Percentiles rank a stretch among this genome's conserved stretches.
phyloP scores from a whole-genome alignment of 92 coral and sea anemone species.

The Phenganax subtilis region DNA sequence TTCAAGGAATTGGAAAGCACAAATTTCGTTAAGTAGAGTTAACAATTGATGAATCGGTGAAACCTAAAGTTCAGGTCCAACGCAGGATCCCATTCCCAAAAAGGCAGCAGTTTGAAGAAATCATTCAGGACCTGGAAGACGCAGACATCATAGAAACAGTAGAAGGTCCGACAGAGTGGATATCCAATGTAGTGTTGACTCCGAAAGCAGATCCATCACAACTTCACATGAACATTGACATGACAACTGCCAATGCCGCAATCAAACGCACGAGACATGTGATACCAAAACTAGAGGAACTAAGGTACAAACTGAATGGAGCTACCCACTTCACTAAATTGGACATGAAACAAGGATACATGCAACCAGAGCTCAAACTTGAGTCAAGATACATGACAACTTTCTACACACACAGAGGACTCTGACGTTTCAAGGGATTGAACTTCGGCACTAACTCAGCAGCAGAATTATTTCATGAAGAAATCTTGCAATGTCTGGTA shows the following conservation, averaged over 20 bases:
- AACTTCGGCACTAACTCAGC: conserved; percentile 55
- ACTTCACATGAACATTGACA: conserved; percentile 33
- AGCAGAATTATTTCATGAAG: conserved; percentile 47
- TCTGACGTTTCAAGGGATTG: conserved; percentile 40
- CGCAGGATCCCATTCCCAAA: conserved; percentile 20
- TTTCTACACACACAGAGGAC: conserved; percentile 42
- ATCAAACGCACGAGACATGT: conserved; percentile 43
- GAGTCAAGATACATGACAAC: conserved; percentile 50
- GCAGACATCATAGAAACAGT: no score
- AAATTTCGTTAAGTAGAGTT: conserved; percentile 3
- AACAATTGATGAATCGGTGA: neutral
- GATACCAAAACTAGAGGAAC: conserved; percentile 40
- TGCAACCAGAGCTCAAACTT: conserved; percentile 47
- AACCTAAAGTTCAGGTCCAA: conserved; percentile 15
- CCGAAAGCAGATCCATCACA: conserved; percentile 36
- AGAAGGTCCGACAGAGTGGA: no score
- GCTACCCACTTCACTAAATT: conserved; percentile 46
- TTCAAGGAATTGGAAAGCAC: neutral
- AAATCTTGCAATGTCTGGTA: conserved; percentile 41
- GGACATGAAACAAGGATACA: conserved; percentile 54
- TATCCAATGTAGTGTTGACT: neutral
- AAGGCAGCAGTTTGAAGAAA: conserved; percentile 4
- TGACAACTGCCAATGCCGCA: conserved; percentile 37
- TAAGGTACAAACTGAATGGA: conserved; percentile 41
- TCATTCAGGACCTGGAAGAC: conserved; percentile 1